A percentile compares a stretch with the other conserved stretches of the same genome.
Evolutionary conservation across 2,797 vertebrate species (phyloP).

Genomic region (Knipowitschia caucasica): DNA sequence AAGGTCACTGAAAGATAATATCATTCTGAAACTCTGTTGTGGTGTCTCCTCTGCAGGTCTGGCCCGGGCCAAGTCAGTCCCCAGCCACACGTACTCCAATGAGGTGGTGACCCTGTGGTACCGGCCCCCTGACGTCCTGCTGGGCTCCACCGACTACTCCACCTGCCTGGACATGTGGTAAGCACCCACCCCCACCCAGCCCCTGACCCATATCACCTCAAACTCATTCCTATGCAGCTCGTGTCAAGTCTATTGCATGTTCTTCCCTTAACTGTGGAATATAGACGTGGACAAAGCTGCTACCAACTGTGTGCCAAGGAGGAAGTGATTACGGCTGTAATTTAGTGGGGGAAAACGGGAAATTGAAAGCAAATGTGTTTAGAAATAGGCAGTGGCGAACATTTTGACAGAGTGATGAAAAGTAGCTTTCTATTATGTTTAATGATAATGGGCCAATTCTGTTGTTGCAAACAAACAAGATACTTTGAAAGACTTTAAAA

Average conservation of each 20-base stretch:
- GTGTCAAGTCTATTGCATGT: background rate
- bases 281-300: too few relatives aligned
- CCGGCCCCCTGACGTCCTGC: conserved; percentile 92
- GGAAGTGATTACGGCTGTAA: too few relatives aligned
- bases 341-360: too few relatives aligned
- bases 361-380: too few relatives aligned
- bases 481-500: too few relatives aligned
- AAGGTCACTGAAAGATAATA: conserved; percentile 47
- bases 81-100: conserved; percentile 96
- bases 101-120: conserved; percentile 98
- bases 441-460: too few relatives aligned
- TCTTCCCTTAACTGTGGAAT: background rate
- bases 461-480: too few relatives aligned
- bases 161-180: conserved; percentile 99
- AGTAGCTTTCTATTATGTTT: too few relatives aligned
- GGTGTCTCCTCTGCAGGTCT: conserved; percentile 76
- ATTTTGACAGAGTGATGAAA: too few relatives aligned
- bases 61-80: conserved; percentile 93
- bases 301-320: too few relatives aligned
- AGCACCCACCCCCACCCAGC: conserved; percentile 54
- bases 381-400: too few relatives aligned
- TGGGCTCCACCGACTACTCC: conserved; percentile 97
- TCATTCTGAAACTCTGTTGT: conserved; percentile 29
- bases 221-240: background rate
- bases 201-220: conserved; percentile 12